Conservation (phyloP, 2,113 vertebrate genomes). For the Pimephales promelas region DNA sequence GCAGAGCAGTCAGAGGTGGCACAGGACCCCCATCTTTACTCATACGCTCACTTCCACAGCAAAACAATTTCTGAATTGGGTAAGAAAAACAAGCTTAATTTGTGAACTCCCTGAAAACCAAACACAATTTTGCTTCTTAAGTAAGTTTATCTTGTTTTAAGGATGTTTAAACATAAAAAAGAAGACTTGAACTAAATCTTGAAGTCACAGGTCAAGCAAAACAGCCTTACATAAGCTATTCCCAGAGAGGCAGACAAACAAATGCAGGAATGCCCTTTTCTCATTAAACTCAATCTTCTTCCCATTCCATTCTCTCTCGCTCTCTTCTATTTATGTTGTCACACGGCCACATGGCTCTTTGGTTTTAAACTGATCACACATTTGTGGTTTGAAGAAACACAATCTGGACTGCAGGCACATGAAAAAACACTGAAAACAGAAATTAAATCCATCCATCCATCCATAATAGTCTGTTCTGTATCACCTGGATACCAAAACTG, state of each 20-base stretch:
- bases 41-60: neutral
- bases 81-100: neutral
- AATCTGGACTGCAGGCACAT: slow-evolving; percentile 26
- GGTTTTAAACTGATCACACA: slow-evolving; percentile 23
- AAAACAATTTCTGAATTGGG: neutral
- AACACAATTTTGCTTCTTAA: neutral
- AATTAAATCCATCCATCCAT: neutral
- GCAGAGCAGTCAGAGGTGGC: neutral
- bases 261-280: slow-evolving; percentile 45
- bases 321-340: slow-evolving; percentile 34
- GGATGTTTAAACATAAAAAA: slow-evolving; percentile 12
- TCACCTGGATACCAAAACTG: slow-evolving; percentile 36
- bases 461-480: neutral
- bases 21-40: neutral
- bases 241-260: slow-evolving; percentile 41
- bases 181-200: slow-evolving; percentile 41
- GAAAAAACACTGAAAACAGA: slow-evolving; percentile 10
- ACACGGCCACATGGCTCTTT: neutral
- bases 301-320: slow-evolving; percentile 59
- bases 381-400: slow-evolving; percentile 32
- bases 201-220: slow-evolving; percentile 64
- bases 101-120: neutral
- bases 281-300: slow-evolving; percentile 62
- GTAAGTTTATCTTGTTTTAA: slow-evolving; percentile 2
- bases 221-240: slow-evolving; percentile 67